Evolutionary conservation across 2,888 invertebrate genomes (phyloP), one percentile per base, ranked within the genome.

Genomic region (Orchesellides sinensis): DNA sequence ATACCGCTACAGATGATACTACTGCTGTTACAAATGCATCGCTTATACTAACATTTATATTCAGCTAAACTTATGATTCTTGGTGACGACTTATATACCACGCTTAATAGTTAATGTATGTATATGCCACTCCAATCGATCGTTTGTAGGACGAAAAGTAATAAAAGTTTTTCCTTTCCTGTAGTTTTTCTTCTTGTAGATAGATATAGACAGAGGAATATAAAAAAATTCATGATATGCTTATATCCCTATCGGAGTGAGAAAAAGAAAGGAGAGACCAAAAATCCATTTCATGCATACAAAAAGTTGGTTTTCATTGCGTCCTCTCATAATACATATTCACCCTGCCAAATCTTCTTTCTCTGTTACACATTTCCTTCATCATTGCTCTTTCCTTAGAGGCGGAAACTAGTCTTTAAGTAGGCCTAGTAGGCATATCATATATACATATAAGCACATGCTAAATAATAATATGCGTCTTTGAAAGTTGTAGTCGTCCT

Each of bases 161-260:
- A 74, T 74, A 74, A 74, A 74, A 74, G 65, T 74, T 63, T 52
- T 47, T 74, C 63, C 54, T 52, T 10, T 65, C 63, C 61, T n/a
- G n/a, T n/a, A 23, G 5, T 72, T 72, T 52, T 45, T 70, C 40
- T 29, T n/a, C n/a, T n/a, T n/a, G n/a, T n/a, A n/a, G n/a, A n/a
- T n/a, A n/a, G n/a, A n/a, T n/a, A n/a, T n/a, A n/a, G n/a, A n/a
- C n/a, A n/a, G n/a, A n/a, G n/a, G n/a, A n/a, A n/a, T n/a, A n/a
- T n/a, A n/a, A n/a, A n/a, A n/a, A n/a, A n/a, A n/a, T n/a, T n/a
- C n/a, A n/a, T n/a, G n/a, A n/a, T n/a, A n/a, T n/a, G n/a, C n/a
- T 27, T 29, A 69, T 69, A 25, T 69, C 40, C 35, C 21, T 69
- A 12, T 8, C 27, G 17, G 49, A 12, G 17, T 5, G 14, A 4